phyloP scores from a whole-genome alignment of 2,113 vertebrate species.

The Trematocara unimaculatum region DNA sequence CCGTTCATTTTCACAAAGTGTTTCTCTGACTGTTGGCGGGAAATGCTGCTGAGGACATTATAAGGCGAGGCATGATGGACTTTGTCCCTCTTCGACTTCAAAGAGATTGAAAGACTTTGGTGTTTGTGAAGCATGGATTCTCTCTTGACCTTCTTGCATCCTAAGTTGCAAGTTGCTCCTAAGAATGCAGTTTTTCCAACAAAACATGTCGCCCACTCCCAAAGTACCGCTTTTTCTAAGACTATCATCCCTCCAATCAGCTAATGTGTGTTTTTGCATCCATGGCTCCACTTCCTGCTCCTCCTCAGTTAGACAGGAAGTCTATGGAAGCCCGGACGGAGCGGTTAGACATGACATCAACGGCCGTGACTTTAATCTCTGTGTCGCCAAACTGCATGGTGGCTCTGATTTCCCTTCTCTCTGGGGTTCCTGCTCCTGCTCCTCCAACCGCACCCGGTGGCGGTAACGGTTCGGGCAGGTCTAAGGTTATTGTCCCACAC shows the following conservation, averaged over 20 bases:
- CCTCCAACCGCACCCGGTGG: background rate
- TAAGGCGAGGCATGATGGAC: background rate
- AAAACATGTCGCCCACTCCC: background rate
- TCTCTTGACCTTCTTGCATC: background rate
- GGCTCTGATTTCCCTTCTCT: conserved; percentile 85
- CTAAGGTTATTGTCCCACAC: conserved; percentile 88
- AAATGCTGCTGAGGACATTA: background rate
- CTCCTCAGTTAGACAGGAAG: conserved; percentile 87
- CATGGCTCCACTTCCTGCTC: conserved; percentile 16
- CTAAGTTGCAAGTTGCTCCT: background rate
- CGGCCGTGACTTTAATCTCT: conserved; percentile 89
- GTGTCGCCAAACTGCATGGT: conserved; percentile 98
- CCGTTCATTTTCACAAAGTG: background rate
- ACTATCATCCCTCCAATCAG: background rate
- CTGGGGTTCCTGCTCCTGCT: background rate
- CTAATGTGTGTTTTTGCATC: background rate
- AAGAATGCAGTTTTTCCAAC: background rate
- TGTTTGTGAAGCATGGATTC: background rate
- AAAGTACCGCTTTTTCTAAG: conserved; percentile 28
- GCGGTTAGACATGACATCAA: conserved; percentile 81
- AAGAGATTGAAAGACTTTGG: background rate
- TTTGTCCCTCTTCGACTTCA: background rate
- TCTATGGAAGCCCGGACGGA: conserved; percentile 86
- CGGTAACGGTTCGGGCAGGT: conserved; percentile 67
- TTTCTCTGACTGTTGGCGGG: background rate